Conservation (phyloP, 2,888 invertebrate species). For the Acleris literana region DNA sequence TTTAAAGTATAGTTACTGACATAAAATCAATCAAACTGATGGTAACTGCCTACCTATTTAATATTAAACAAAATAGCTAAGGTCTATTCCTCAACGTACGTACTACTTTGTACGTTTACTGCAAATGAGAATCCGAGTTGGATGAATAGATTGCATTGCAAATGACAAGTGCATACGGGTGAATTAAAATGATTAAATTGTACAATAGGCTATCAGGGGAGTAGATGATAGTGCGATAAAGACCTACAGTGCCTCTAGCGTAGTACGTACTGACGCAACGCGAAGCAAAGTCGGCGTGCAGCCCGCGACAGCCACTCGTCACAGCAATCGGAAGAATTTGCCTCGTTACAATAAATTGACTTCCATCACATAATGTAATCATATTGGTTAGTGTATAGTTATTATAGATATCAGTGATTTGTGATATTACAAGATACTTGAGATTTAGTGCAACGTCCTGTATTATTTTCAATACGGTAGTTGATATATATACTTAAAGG, state of each 20-base stretch:
- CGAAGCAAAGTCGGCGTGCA: conserved; percentile 29
- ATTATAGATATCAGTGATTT: conserved; percentile 77
- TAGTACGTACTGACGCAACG: conserved; percentile 41
- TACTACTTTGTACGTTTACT: neutral
- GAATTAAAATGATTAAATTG: conserved; percentile 11
- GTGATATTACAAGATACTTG: conserved; percentile 81
- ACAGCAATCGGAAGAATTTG: conserved; percentile 30
- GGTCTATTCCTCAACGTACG: conserved; percentile 14
- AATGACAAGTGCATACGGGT: neutral
- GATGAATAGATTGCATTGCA: conserved; percentile 1
- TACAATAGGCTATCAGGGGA: conserved; percentile 28
- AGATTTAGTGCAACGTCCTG: conserved; percentile 78
- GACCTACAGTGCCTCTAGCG: conserved; percentile 75
- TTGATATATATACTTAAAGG: conserved; percentile 71
- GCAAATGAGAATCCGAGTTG: conserved; percentile 1
- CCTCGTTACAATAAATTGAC: conserved; percentile 48
- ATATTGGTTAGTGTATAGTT: conserved; percentile 50
- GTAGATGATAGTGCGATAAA: conserved; percentile 58
- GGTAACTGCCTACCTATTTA: conserved; percentile 18
- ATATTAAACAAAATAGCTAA: conserved; percentile 16
- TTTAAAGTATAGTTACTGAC: conserved; percentile 1
- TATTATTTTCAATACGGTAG: conserved; percentile 73
- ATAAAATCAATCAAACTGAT: neutral
- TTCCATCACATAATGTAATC: conserved; percentile 60
- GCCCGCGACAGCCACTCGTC: conserved; percentile 23